Conservation (phyloP, 2,113 vertebrate genomes). For the Cariama cristata region DNA sequence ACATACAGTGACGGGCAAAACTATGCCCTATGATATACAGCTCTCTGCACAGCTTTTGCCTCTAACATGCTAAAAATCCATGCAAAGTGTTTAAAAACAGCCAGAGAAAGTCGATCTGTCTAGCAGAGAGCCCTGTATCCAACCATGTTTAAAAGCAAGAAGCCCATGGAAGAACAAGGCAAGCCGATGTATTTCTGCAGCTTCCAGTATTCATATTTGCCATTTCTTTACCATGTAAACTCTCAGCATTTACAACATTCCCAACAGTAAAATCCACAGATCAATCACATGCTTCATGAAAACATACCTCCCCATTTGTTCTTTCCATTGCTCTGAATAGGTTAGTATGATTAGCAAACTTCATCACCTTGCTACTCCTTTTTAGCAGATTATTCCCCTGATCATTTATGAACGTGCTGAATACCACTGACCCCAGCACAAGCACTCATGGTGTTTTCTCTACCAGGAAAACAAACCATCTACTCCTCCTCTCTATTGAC, state of each 20-base stretch:
- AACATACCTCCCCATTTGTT: not conserved
- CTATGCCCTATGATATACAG: not conserved
- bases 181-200: not conserved
- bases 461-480: not conserved
- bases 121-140: not conserved
- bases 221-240: not conserved
- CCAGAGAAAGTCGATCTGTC: not conserved
- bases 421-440: not conserved
- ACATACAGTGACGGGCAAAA: not conserved
- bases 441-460: not conserved
- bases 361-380: not conserved
- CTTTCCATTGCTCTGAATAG: not conserved
- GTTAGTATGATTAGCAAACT: not conserved
- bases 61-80: not conserved
- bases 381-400: not conserved
- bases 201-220: not conserved
- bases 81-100: not conserved
- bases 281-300: not conserved
- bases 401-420: not conserved
- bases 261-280: not conserved
- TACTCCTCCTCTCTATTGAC: not conserved
- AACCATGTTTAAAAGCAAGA: not conserved
- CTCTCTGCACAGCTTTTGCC: not conserved
- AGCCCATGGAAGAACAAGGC: not conserved
- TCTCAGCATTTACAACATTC: not conserved